Evolutionary conservation across 2,888 invertebrate genomes (phyloP), one percentile per base, ranked within the genome.

Genomic region (Cataglyphis altisquamis): DNA sequence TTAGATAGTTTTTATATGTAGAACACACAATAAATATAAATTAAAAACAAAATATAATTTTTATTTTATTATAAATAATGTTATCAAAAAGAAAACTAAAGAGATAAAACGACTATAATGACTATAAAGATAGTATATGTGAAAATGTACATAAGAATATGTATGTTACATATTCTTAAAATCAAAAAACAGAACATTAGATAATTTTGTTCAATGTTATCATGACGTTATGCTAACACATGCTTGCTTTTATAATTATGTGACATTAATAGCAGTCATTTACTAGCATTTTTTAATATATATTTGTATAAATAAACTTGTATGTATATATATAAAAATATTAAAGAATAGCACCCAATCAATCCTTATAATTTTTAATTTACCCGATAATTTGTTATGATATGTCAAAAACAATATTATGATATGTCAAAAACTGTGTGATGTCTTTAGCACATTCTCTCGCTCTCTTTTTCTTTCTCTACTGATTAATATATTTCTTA

Each of bases 21-120:
- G 0, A n/a, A 52, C n/a, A 52, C 6, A 18, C 25, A 18, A 12
- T 60, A 60, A 39, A 25, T 48, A 25, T 55, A 25, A 77, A n/a
- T 39, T 48, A 25, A 12, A 36, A 39, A 0, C 15, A 60, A 32
- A 39, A 25, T 67, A 32, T 55, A 45, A 25, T 52, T 9, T 62
- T 41, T 52, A n/a, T 48, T 74, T 52, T 70, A 39, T 52, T 52
- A 75, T 25, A 21, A 52, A 64, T 39, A 62, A 36, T 66, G 18
- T 15, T 6, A 66, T 77, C n/a, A 39, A 29, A 0, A 12, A 39
- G 6, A 32, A n/a, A 41, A 52, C n/a, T 48, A 18, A 36, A n/a
- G 10, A 63, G 15, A 25, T 39, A 18, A 0, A 1, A 25, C 25
- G 25, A 25, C 1, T 25, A 25, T 25, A 25, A 18, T 57, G 18